These are phyloP conservation scores for Tribolium madens DNA, from an alignment of 1,140 invertebrate species.

Conservation along the genomic window DNA sequence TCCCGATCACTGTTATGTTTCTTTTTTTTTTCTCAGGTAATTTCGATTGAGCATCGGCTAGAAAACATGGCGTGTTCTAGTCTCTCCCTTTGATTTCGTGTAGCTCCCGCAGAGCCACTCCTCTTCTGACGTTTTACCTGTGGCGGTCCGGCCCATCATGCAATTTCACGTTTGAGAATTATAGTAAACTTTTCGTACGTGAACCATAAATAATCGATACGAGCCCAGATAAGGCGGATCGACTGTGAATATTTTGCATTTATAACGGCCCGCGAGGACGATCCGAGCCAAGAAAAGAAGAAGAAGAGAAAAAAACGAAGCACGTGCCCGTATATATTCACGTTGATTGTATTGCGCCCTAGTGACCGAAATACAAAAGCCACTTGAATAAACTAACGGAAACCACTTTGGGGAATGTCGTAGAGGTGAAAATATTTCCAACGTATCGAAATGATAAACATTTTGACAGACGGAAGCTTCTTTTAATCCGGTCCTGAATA, in stretches of 20 bases:
- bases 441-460: constrained; percentile 13
- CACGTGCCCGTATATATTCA: constrained; percentile 14
- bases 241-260: constrained; percentile 43
- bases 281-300: not conserved
- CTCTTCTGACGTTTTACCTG: constrained; percentile 31
- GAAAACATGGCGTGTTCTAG: constrained; percentile 31
- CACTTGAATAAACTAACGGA: constrained; percentile 27
- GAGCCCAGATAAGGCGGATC: constrained; percentile 36
- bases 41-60: constrained; percentile 26
- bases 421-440: not conserved
- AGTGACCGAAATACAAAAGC: constrained; percentile 44
- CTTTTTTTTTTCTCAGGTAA: not conserved
- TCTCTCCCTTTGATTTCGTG: constrained; percentile 23
- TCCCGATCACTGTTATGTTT: not conserved
- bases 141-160: constrained; percentile 38
- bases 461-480: constrained; percentile 11
- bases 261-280: constrained; percentile 35
- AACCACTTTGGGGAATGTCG: constrained; percentile 12
- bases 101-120: constrained; percentile 34
- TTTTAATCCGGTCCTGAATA: constrained; percentile 21
- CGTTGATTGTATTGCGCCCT: constrained; percentile 43
- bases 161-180: constrained; percentile 35
- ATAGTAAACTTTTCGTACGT: constrained; percentile 41
- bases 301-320: constrained; percentile 3
- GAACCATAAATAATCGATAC: constrained; percentile 43